These are phyloP conservation scores for Adelognathus sp. DNA, from an alignment of 2,888 invertebrate species.

Conservation along the genomic window DNA sequence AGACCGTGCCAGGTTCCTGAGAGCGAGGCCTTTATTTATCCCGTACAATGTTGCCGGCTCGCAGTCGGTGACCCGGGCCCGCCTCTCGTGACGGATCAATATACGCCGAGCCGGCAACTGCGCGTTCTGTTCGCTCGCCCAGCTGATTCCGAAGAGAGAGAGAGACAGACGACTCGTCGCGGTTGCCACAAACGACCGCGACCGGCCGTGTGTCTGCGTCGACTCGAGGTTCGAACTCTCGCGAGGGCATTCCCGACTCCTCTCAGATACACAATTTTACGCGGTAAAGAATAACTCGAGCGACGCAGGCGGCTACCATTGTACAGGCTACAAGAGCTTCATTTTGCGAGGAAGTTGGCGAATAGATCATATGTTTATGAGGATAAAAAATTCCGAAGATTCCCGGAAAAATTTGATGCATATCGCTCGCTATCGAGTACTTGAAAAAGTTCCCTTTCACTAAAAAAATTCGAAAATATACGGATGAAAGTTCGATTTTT, in stretches of 20 bases:
- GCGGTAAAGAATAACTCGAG: too few species aligned
- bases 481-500: too few species aligned
- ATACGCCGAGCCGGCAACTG: slow-evolving; percentile 68
- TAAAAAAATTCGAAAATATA: too few species aligned
- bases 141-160: slow-evolving; percentile 73
- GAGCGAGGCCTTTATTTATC: slow-evolving; percentile 62
- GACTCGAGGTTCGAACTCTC: slow-evolving; percentile 3
- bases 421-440: too few species aligned
- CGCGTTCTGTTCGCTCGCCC: slow-evolving; percentile 69
- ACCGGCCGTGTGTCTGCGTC: not conserved
- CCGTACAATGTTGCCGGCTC: slow-evolving; percentile 72
- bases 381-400: too few species aligned
- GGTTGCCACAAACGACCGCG: not conserved
- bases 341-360: too few species aligned
- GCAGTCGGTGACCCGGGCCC: slow-evolving; percentile 71
- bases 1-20: slow-evolving; percentile 61
- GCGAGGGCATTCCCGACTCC: not conserved
- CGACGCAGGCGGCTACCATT: too few species aligned
- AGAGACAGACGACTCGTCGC: slow-evolving; percentile 7
- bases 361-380: too few species aligned
- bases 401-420: too few species aligned
- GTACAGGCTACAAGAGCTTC: too few species aligned
- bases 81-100: slow-evolving; percentile 65
- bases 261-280: too few species aligned
- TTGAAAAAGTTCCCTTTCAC: too few species aligned